Percentiles rank a stretch among this genome's conserved stretches.
Conservation (phyloP, 1,140 invertebrate genomes). For the Antheraea mylitta region DNA sequence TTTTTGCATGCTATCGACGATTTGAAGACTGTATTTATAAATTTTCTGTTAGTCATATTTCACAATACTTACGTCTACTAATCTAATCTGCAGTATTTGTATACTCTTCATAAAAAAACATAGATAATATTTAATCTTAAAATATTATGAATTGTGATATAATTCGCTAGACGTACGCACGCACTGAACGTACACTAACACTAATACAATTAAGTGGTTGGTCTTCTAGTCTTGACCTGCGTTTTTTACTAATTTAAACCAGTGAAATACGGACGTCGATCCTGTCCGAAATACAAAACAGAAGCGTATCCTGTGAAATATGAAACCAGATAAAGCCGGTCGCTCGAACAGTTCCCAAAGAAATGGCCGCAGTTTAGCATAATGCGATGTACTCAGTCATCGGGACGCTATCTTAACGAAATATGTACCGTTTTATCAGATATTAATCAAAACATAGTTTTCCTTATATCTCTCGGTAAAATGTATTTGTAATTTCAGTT, state of each 20-base stretch:
- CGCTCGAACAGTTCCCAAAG: constrained; percentile 31
- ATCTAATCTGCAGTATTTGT: too few relatives aligned
- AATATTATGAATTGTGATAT: too few relatives aligned
- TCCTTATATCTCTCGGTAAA: not conserved
- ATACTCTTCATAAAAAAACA: too few relatives aligned
- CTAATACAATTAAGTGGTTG: too few relatives aligned
- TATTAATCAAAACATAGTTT: constrained; percentile 2
- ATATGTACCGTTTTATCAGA: not conserved
- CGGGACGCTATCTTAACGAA: constrained; percentile 16
- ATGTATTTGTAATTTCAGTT: not conserved
- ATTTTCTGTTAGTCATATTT: too few relatives aligned
- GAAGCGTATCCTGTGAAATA: constrained; percentile 30
- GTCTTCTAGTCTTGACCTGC: not conserved
- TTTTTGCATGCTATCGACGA: too few relatives aligned
- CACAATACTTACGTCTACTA: too few relatives aligned
- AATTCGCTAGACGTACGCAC: too few relatives aligned
- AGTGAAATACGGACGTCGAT: constrained; percentile 20
- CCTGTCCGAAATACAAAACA: constrained; percentile 19
- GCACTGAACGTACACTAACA: too few relatives aligned
- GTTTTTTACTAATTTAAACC: not conserved
- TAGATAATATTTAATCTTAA: too few relatives aligned
- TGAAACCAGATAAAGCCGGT: constrained; percentile 32
- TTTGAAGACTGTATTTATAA: too few relatives aligned
- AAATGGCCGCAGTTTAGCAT: constrained; percentile 31
- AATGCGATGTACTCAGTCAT: constrained; percentile 37